Conservation (phyloP, 2,113 vertebrate genomes). For the Paradisaea rubra region DNA sequence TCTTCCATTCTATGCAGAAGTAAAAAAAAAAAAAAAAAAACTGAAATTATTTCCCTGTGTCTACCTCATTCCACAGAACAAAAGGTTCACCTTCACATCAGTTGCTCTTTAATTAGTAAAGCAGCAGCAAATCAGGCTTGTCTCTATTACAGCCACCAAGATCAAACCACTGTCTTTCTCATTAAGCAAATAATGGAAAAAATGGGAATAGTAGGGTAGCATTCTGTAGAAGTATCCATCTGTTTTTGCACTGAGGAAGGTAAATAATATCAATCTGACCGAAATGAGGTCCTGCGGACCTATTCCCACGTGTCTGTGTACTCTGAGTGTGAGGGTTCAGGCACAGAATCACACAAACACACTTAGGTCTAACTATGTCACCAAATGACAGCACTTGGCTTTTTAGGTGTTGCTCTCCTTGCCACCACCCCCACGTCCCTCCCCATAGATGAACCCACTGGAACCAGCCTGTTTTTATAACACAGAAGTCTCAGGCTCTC, state of each 20-base stretch:
- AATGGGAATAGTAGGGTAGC: neutral
- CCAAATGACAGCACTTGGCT: neutral
- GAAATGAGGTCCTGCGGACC: neutral
- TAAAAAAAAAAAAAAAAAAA: neutral
- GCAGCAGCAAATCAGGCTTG: neutral
- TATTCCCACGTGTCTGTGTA: neutral
- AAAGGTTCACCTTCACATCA: neutral
- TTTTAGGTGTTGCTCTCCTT: neutral
- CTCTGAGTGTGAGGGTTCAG: neutral
- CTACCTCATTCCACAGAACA: neutral
- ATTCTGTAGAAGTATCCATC: neutral
- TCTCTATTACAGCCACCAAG: neutral
- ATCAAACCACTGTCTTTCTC: neutral
- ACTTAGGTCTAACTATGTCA: neutral
- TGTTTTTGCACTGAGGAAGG: neutral
- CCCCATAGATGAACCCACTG: neutral
- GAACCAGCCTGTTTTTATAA: neutral
- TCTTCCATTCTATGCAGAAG: neutral
- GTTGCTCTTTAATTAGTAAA: neutral
- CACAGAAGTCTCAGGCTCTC: neutral
- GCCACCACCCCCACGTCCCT: rapidly evolving
- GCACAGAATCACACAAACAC: neutral
- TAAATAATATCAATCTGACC: neutral
- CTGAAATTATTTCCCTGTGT: neutral
- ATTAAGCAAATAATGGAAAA: neutral